A percentile compares a stretch with the other conserved stretches of the same genome.
These are phyloP conservation scores for Pheosia gnoma DNA, from an alignment of 2,888 invertebrate genomes.

Conservation along the genomic window DNA sequence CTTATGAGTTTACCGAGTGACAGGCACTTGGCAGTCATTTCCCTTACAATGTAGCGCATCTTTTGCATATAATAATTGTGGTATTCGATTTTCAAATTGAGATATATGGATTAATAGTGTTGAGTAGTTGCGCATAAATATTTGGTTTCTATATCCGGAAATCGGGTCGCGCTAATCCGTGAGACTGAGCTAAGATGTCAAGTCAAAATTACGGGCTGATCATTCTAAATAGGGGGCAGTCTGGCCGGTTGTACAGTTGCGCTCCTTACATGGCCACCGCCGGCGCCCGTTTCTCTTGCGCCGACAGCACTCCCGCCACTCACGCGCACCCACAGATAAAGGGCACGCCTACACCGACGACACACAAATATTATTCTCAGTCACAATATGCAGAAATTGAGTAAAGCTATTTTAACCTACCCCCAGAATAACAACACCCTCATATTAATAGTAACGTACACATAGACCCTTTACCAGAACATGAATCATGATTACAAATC, in stretches of 20 bases:
- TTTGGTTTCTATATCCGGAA: constrained; percentile 18
- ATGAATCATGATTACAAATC: constrained; percentile 54
- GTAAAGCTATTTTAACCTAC: constrained; percentile 34
- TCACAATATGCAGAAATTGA: constrained; percentile 29
- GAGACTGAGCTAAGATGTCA: constrained; percentile 51
- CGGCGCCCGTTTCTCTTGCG: constrained; percentile 68
- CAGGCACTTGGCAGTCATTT: constrained; percentile 13
- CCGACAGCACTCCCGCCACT: constrained; percentile 28
- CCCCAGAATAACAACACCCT: constrained; percentile 38
- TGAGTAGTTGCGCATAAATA: neutral
- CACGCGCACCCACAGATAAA: constrained; percentile 29
- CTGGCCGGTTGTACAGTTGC: constrained; percentile 80
- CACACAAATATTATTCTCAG: constrained; percentile 26
- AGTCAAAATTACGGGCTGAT: constrained; percentile 66
- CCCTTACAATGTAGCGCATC: constrained; percentile 13
- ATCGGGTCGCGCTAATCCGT: constrained; percentile 24
- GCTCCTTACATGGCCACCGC: constrained; percentile 73
- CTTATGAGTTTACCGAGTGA: constrained; percentile 19
- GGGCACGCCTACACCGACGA: constrained; percentile 37
- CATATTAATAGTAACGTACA: constrained; percentile 49
- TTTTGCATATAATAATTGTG: constrained; percentile 3
- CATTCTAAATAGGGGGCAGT: constrained; percentile 71
- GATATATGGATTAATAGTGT: neutral
- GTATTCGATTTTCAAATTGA: neutral
- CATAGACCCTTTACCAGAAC: constrained; percentile 63